Percentiles rank a stretch among this genome's conserved stretches.
Evolutionary conservation across 2,113 vertebrate species (phyloP).

Genomic region (Cacatua alba): DNA sequence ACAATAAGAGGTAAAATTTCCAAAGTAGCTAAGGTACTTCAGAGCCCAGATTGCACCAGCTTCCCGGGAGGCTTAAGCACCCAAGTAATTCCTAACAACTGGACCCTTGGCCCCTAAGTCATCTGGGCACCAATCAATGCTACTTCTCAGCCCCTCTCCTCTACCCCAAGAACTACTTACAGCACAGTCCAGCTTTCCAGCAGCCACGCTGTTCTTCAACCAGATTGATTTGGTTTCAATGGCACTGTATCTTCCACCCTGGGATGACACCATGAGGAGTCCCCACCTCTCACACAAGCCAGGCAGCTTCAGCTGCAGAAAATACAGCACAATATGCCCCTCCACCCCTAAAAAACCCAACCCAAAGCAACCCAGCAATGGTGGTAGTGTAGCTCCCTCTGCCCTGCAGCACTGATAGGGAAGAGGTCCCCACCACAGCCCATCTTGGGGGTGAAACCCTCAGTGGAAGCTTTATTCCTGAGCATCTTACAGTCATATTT

Average conservation of each 20-base stretch:
- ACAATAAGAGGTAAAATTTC: slow-evolving; percentile 39
- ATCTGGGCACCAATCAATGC: background rate
- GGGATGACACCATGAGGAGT: background rate
- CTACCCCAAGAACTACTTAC: background rate
- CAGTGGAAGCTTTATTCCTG: background rate
- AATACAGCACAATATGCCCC: background rate
- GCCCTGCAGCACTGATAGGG: background rate
- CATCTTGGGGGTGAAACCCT: background rate
- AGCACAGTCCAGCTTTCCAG: background rate
- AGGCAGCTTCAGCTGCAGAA: background rate
- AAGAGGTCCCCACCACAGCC: background rate
- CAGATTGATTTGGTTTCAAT: background rate
- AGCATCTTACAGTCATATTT: background rate
- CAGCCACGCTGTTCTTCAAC: background rate
- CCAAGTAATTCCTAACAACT: background rate
- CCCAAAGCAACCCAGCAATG: background rate
- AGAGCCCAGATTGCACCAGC: background rate
- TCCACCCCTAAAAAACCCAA: background rate
- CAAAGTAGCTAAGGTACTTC: background rate
- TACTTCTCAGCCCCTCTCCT: background rate
- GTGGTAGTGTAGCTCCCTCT: background rate
- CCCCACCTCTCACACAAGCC: background rate
- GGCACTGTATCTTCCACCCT: background rate
- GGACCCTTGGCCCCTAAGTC: background rate
- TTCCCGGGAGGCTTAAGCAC: background rate